phyloP scores from a whole-genome alignment of 2,113 vertebrate species.

The Dolichallabes microphthalmus region DNA sequence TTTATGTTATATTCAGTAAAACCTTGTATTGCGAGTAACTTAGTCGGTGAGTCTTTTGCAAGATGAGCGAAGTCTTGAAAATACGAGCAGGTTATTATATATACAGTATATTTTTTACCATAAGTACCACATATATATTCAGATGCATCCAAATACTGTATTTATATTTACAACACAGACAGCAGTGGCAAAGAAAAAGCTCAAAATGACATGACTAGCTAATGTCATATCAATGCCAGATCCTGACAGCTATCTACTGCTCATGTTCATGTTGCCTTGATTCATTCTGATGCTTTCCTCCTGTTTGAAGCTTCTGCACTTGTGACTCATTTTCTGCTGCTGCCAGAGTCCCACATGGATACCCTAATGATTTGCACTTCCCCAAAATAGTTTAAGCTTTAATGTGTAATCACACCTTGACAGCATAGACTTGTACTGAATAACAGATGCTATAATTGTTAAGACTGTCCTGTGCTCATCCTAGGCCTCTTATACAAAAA shows the following conservation, averaged over 20 bases:
- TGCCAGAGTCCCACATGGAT: neutral
- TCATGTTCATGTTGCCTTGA: neutral
- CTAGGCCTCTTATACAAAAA: neutral
- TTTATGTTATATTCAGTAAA: no score
- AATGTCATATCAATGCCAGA: neutral
- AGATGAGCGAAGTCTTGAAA: no score
- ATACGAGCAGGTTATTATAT: no score
- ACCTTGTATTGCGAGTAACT: no score
- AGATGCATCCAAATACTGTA: no score
- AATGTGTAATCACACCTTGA: neutral
- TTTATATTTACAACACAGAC: no score
- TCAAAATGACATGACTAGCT: neutral
- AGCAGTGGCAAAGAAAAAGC: no score
- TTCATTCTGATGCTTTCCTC: neutral
- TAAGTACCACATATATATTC: no score
- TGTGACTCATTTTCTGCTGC: neutral
- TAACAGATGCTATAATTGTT: neutral
- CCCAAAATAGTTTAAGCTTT: neutral
- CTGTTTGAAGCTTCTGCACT: neutral
- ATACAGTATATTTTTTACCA: no score
- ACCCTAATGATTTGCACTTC: neutral
- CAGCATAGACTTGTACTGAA: neutral
- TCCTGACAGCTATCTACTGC: neutral
- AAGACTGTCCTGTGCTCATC: neutral
- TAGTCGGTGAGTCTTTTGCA: no score